Evolutionary conservation across 2,113 vertebrate species (phyloP), one percentile per base, ranked within the genome.

Genomic region (Bothrops jararaca): DNA sequence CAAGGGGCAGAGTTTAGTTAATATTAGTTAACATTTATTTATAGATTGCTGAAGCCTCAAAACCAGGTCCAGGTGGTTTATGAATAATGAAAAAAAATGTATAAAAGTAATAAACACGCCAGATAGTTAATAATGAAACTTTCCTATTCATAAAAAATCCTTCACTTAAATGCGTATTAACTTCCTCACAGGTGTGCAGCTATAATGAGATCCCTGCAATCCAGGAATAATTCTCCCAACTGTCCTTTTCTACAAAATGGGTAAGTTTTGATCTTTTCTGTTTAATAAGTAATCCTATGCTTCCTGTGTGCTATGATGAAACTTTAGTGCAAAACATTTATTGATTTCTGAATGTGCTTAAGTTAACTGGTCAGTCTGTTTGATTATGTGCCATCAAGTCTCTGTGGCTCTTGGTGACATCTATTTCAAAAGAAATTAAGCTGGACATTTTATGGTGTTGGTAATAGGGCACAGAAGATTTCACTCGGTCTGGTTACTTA

Each of bases 171-270:
- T 7, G 29, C 0, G 1, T 74, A 74, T 74, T 74, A 34, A 74
- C 95, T 93, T 91, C 93, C 48, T 90, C 91, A 10, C 91, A 99
- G 98, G 91, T 97, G 96, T 0, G 97, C 98, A 89, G 98, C 98
- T 93, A 69, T 98, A 91, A 96, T 96, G 96, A 97, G 98, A 93
- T 94, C 97, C 45, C 88, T 98, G 95, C 95, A 95, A 34, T 26
- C 95, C 22, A 94, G 74, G 90, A 94, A 92, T 58, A 89, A 20
- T 22, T 20, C 53, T 11, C 50, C 9, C 34, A 80, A 29, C 20
- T 11, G n/a, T 8, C 92, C 20, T 3, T 89, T 85, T 91, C 97
- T 96, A 92, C 96, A 86, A 92, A 97, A 97, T 94, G 97, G 98
- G 99, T 98, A 85, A 89, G 48, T 24, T 42, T 42, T 23, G 18